Evolutionary conservation across 2,888 invertebrate genomes (phyloP).

Genomic region (Galerucella nymphaeae): DNA sequence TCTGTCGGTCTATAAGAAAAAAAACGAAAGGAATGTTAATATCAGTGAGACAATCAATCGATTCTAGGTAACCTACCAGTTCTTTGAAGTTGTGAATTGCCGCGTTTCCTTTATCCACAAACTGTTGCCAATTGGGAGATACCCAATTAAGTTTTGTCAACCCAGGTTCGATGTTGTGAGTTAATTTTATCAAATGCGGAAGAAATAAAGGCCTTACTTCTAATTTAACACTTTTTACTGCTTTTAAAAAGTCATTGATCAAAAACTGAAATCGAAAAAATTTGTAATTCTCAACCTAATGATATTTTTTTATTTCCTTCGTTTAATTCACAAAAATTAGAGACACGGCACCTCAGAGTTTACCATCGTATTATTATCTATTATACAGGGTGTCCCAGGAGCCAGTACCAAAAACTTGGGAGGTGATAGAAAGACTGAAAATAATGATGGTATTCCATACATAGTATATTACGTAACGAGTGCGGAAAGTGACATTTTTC

Average conservation of each 20-base stretch:
- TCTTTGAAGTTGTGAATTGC: constrained; percentile 85
- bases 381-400: no score
- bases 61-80: constrained; percentile 67
- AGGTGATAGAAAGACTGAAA: no score
- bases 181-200: constrained; percentile 86
- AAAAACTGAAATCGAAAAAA: constrained; percentile 71
- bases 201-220: constrained; percentile 92
- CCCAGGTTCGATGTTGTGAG: constrained; percentile 85
- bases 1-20: constrained; percentile 70
- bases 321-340: no score
- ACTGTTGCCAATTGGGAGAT: constrained; percentile 82
- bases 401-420: no score
- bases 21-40: background rate
- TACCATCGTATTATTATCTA: no score
- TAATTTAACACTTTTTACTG: constrained; percentile 80
- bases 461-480: no score
- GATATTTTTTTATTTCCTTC: background rate
- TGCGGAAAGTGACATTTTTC: no score
- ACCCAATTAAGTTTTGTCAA: constrained; percentile 88
- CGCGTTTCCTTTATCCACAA: constrained; percentile 79
- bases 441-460: no score
- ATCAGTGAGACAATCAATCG: background rate
- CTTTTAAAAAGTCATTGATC: constrained; percentile 79
- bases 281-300: background rate
- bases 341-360: no score